These are phyloP conservation scores for Aphelenchoides besseyi DNA, from an alignment of 1,140 invertebrate species.

Conservation along the genomic window DNA sequence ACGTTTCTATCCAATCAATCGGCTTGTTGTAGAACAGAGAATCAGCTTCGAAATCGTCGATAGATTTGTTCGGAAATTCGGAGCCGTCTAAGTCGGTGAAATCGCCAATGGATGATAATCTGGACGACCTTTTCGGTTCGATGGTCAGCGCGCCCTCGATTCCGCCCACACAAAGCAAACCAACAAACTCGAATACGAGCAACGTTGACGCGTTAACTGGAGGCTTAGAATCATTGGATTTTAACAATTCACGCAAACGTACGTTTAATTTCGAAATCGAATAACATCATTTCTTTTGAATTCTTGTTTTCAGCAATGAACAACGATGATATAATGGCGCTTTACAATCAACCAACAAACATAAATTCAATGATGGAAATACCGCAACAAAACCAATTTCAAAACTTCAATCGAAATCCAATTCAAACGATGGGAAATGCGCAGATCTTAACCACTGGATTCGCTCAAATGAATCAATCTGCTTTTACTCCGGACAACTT, in stretches of 20 bases:
- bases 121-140: constrained; percentile 20
- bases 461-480: background rate
- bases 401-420: constrained; percentile 3
- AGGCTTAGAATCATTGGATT: constrained; percentile 4
- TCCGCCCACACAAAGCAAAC: background rate
- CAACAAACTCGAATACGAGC: background rate
- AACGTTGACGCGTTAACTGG: background rate
- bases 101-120: background rate
- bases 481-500: background rate
- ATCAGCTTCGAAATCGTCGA: background rate
- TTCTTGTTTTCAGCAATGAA: background rate
- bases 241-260: background rate
- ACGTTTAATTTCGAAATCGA: background rate
- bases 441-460: background rate
- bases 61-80: background rate
- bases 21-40: background rate
- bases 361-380: background rate
- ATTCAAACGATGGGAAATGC: background rate
- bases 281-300: background rate
- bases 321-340: constrained; percentile 21
- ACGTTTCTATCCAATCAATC: background rate
- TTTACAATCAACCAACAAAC: constrained; percentile 12
- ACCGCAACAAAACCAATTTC: constrained; percentile 15
- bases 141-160: constrained; percentile 2
- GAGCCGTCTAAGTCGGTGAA: background rate